Evolutionary conservation across 2,888 invertebrate genomes (phyloP).

Genomic region (Ectobius pallidus): DNA sequence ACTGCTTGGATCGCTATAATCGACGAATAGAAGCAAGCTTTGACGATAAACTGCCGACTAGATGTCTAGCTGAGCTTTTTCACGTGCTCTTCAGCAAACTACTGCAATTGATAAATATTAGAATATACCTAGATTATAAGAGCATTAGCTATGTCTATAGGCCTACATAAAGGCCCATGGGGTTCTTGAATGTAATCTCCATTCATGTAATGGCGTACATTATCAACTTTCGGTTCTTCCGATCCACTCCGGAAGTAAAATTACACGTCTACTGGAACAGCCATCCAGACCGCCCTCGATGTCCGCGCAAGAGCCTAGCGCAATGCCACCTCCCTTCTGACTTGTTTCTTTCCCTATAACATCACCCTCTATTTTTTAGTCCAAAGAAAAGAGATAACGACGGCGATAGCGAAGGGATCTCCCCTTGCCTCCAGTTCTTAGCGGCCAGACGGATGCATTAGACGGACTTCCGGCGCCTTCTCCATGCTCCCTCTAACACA

Average conservation of each 20-base stretch:
- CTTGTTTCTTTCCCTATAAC: constrained; percentile 28
- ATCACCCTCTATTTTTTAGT: constrained; percentile 28
- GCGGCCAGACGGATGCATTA: constrained; percentile 45
- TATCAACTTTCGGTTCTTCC: constrained; percentile 23
- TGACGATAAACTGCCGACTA: too few relatives aligned
- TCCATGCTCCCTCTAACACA: constrained; percentile 22
- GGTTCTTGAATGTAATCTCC: constrained; percentile 29
- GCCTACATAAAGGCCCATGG: too few relatives aligned
- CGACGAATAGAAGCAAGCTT: too few relatives aligned
- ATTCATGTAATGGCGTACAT: constrained; percentile 36
- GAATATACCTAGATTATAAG: too few relatives aligned
- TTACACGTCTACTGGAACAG: constrained; percentile 38
- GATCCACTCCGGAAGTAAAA: constrained; percentile 34
- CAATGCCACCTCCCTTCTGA: not conserved
- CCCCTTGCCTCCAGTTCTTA: constrained; percentile 33
- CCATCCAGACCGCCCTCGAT: not conserved
- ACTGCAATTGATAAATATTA: too few relatives aligned
- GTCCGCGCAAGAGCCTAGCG: not conserved
- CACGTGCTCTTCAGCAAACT: too few relatives aligned
- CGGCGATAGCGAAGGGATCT: not conserved
- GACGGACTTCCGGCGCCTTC: constrained; percentile 45
- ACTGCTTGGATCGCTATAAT: too few relatives aligned
- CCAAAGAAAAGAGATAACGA: constrained; percentile 26
- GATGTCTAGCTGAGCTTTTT: too few relatives aligned
- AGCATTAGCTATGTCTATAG: too few relatives aligned